Base-by-base conservation (phyloP, 2,797 vertebrate species). In the Otolemur crassicaudatus region DNA sequence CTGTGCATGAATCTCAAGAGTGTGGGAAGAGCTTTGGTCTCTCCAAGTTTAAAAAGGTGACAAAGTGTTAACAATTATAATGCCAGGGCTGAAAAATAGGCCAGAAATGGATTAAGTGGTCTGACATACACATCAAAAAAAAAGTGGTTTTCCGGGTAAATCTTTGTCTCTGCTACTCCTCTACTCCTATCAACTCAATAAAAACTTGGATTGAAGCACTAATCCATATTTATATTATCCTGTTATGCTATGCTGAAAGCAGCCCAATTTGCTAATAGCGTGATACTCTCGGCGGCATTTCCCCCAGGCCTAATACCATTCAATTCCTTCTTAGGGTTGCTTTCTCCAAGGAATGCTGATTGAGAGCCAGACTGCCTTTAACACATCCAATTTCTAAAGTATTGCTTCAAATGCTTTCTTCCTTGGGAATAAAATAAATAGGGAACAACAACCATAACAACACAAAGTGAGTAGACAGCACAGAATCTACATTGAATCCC, bases 151-250 rank as follows among this genome's bases (percentile, higher is more conserved):
- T 91, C 87, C 95, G 29, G 23, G 91, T 94, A 65, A 67, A 67
- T 63, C 61, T 95, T 96, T 91, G 90, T 96, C 89, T 97, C 65
- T 56, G 84, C 85, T 96, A 89, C 80, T 97, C 82, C 23, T 85
- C 85, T 63, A 87, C 49, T 98, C 95, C 82, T 56, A 94, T 83
- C 90, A 97, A 75, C 85, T 90, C 83, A 95, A 88, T 92, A 96
- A 98, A 98, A 98, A 87, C 85, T 97, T 95, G 49, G 80, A 98
- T 85, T 94, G 60, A 19, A n/a, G 40, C 63, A 37, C 84, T 98
- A 98, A 98, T 98, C 97, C 97, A 20, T 98, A 97, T 98, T 98
- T 98, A 98, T 97, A 98, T 97, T 98, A 95, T 96, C 95, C 94
- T 2, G 10, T 85, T 97, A 96, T 97, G 75, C 53, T 96, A 97